phyloP scores from a whole-genome alignment of 1,140 invertebrate species.

The Aphaenogaster floridana region DNA sequence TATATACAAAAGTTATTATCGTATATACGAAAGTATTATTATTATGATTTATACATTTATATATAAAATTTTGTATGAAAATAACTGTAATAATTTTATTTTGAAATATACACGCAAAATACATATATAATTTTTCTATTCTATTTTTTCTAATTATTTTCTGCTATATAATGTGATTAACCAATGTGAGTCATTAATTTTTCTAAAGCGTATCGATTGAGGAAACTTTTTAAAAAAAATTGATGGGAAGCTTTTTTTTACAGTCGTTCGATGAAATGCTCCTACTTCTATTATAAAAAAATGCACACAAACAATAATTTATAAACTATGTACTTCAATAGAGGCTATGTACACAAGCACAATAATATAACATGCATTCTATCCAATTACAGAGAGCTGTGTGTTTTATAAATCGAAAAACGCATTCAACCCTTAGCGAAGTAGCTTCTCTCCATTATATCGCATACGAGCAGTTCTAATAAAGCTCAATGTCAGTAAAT shows the following conservation, averaged over 20 bases:
- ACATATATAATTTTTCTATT: not conserved
- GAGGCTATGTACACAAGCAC: not conserved
- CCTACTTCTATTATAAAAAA: not conserved
- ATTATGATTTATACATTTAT: not conserved
- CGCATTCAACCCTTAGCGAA: conserved; percentile 31
- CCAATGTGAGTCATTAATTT: not conserved
- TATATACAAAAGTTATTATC: not conserved
- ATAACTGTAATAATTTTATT: conserved; percentile 4
- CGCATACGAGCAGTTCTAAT: conserved; percentile 19
- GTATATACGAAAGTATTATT: not conserved
- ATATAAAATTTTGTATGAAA: not conserved
- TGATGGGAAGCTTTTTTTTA: not conserved
- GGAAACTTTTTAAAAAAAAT: not conserved
- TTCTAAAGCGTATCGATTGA: not conserved
- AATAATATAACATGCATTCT: not conserved
- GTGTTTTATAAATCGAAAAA: conserved; percentile 44
- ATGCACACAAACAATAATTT: not conserved
- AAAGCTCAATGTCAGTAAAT: conserved; percentile 33
- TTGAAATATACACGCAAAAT: not conserved
- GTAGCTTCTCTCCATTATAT: conserved; percentile 21
- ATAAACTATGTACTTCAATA: not conserved
- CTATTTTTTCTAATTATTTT: not conserved
- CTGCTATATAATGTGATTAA: not conserved
- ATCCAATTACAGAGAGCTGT: not conserved
- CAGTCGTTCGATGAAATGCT: not conserved